Percentiles rank a stretch among this genome's conserved stretches.
Evolutionary conservation across 2,888 invertebrate genomes (phyloP).

Genomic region (Mythimna loreyi): DNA sequence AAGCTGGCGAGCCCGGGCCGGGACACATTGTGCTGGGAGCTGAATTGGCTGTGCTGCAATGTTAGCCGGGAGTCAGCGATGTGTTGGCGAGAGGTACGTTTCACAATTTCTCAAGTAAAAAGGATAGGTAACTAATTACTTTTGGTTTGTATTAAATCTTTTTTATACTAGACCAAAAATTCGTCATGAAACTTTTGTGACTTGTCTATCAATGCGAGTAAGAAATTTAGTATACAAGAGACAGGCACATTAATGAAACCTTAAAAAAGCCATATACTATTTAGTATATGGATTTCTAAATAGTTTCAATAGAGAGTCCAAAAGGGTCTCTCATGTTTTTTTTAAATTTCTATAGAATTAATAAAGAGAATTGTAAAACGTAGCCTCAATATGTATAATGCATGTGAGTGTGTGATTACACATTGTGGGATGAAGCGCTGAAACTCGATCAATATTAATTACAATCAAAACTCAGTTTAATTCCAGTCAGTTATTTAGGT

Average conservation of each 20-base stretch:
- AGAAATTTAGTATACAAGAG: background rate
- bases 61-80: slow-evolving; percentile 64
- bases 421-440: slow-evolving; percentile 58
- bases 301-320: too few species aligned
- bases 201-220: background rate
- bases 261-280: too few species aligned
- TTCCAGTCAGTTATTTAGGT: slow-evolving; percentile 55
- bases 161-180: background rate
- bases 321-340: too few species aligned
- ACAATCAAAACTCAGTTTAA: slow-evolving; percentile 46
- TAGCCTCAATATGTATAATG: slow-evolving; percentile 53
- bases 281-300: too few species aligned
- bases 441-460: slow-evolving; percentile 55
- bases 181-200: background rate
- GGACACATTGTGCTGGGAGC: slow-evolving; percentile 89
- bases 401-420: slow-evolving; percentile 56
- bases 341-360: background rate
- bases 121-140: background rate
- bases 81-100: slow-evolving; percentile 60
- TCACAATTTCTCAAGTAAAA: slow-evolving; percentile 42
- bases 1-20: slow-evolving; percentile 79
- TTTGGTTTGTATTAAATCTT: background rate
- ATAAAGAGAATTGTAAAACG: slow-evolving; percentile 52
- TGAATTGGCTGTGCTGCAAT: slow-evolving; percentile 90
- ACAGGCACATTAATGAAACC: background rate